Evolutionary conservation across 2,113 vertebrate genomes (phyloP), one percentile per base, ranked within the genome.

Genomic region (Melanotaenia duboulayi): DNA sequence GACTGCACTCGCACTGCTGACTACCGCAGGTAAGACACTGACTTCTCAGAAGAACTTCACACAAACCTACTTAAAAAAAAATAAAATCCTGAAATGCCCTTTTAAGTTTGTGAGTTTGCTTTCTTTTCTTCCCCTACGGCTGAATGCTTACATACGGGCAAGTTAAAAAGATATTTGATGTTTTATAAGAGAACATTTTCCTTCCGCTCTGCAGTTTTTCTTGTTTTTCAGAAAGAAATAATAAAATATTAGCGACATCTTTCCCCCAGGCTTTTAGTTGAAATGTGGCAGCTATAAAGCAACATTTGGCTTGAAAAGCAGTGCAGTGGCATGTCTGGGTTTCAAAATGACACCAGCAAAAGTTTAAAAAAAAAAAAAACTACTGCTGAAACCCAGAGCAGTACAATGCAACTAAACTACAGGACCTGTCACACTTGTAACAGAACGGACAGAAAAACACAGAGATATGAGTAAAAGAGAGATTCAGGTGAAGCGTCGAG

Each of bases 321-420:
- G 23, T 32, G 56, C 28, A 25, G 17, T 63, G 62, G 67, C 71
- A 54, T 39, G 44, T 63, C 11, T 23, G 12, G 35, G 39, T 80
- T 49, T 85, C 10, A 80, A 22, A 71, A 54, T 78, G 72, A 83
- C 55, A 78, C 10, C 40, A 12, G 50, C 56, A 23, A 50, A n/a
- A 22, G 16, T 28, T 22, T 14, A 61, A 35, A 35, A 35, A 61
- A 35, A 35, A 35, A 35, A 35, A 35, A 35, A 35, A 35, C 32
- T 35, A 28, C 32, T 35, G 32, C 62, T 20, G 58, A 76, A 80
- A 67, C 24, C 24, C 46, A 60, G 40, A 14, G 14, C 35, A 20
- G 42, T 6, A 58, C 44, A 67, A 57, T 19, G 17, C 54, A 78
- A 17, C 44, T 9, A 35, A 5, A 76, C 40, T 17, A 52, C 54